Base-by-base conservation (phyloP, 2,888 invertebrate species). In the Andrena flavipes region DNA sequence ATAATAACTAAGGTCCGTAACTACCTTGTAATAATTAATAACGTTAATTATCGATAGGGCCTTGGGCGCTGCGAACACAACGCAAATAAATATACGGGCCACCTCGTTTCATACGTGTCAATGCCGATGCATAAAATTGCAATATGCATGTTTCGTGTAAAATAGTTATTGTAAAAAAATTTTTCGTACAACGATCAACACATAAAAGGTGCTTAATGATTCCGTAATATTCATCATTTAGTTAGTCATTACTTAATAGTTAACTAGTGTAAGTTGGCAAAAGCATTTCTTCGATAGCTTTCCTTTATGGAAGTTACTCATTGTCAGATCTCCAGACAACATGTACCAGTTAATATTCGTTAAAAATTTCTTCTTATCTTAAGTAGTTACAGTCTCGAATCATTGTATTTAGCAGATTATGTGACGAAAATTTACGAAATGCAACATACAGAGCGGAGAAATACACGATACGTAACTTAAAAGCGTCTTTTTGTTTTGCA, bases 1-100 rank as follows among this genome's bases (percentile, higher is more conserved):
- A 92, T 91, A 93, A 93, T 91, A 93, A 93, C 91, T 92, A 93
- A 92, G 91, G 90, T 92, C 87, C 90, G 84, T 89, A 91, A 90
- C 87, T 91, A 91, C 91, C 85, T 76, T 87, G 85, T 88, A 84
- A 88, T 91, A 91, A 88, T 90, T 87, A 85, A 88, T 90, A 90
- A 84, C 87, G 84, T 81, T 91, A 90, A 86, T 90, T 89, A 88
- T 89, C 81, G 56, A 85, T 88, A 89, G 87, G 87, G 88, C 90
- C 88, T 79, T 70, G 49, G 69, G 76, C 76, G 75, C 76, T 51
- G 29, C 74, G 73, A 72, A 80, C 81, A 75, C 51, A 84, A 90
- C 86, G 87, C 87, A 87, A 84, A 80, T 84, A 84, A 87, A 89
- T 87, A 84, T 87, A 84, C 68, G 85, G 84, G 62, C 74, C 65